Percentiles rank a stretch among this genome's conserved stretches.
These are phyloP conservation scores for Kuschelorhynchus macadamiae DNA, from an alignment of 2,888 invertebrate genomes.

Conservation along the genomic window DNA sequence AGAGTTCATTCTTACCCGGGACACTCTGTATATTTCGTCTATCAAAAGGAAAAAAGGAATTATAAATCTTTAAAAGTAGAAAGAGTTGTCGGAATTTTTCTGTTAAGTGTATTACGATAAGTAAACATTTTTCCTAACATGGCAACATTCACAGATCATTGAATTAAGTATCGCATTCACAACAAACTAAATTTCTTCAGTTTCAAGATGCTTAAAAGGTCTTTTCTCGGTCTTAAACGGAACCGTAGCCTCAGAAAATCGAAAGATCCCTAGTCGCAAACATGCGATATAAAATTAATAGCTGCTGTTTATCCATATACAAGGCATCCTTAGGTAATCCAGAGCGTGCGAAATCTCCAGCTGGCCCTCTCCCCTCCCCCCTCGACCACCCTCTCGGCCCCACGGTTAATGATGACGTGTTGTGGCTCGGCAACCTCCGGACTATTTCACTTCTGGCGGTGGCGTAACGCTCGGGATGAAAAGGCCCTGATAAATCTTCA, in stretches of 20 bases:
- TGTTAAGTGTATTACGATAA: too few species aligned
- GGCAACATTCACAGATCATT: too few species aligned
- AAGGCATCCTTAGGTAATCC: constrained; percentile 47
- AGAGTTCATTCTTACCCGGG: too few species aligned
- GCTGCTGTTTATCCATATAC: constrained; percentile 47
- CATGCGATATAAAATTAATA: constrained; percentile 47
- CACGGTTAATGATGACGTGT: constrained; percentile 52
- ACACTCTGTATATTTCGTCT: too few species aligned
- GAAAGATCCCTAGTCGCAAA: neutral
- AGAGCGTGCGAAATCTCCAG: constrained; percentile 42
- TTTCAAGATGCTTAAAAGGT: neutral
- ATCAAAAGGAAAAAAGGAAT: too few species aligned
- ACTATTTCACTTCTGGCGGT: constrained; percentile 79
- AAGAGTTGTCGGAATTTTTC: too few species aligned
- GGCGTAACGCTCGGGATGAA: constrained; percentile 53
- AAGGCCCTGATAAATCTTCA: constrained; percentile 48
- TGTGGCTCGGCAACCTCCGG: constrained; percentile 58
- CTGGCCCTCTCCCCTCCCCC: constrained; percentile 20
- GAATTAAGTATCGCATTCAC: too few species aligned
- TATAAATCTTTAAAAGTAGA: too few species aligned
- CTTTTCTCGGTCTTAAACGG: neutral
- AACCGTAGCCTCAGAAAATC: neutral
- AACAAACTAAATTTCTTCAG: too few species aligned
- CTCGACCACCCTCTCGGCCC: constrained; percentile 13
- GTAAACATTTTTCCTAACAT: too few species aligned